Percentiles rank a stretch among this genome's conserved stretches.
phyloP scores from a whole-genome alignment of 2,888 invertebrate genomes.

The Tyria jacobaeae region DNA sequence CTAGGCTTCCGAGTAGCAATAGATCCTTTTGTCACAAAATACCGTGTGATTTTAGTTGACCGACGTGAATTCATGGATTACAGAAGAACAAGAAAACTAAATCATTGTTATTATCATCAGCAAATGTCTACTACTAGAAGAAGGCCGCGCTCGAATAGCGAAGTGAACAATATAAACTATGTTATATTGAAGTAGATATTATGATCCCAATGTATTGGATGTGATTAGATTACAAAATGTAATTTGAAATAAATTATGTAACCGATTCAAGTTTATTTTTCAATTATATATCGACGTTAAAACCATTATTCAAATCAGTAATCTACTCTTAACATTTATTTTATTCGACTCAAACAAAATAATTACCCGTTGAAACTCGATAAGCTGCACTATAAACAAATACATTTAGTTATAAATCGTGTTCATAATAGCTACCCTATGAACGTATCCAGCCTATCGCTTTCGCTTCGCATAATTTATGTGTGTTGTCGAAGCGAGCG shows the following conservation, averaged over 20 bases:
- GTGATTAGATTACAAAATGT: no score
- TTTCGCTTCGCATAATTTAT: slow-evolving; percentile 67
- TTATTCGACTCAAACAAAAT: slow-evolving; percentile 36
- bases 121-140: no score
- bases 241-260: background rate
- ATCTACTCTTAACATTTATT: slow-evolving; percentile 23
- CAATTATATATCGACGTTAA: background rate
- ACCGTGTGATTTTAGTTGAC: no score
- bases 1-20: no score
- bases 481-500: slow-evolving; percentile 65
- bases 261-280: background rate
- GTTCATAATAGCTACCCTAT: slow-evolving; percentile 51
- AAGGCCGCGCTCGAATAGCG: no score
- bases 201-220: no score
- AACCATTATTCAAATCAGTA: slow-evolving; percentile 22
- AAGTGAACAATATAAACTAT: no score
- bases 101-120: no score
- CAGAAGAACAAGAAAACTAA: no score
- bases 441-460: slow-evolving; percentile 58
- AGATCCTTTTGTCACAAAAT: no score
- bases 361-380: slow-evolving; percentile 47
- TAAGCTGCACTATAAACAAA: slow-evolving; percentile 51
- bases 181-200: no score
- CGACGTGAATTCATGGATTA: no score
- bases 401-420: slow-evolving; percentile 55